phyloP scores from a whole-genome alignment of 2,888 invertebrate genomes.

The Acrobasis suavella region DNA sequence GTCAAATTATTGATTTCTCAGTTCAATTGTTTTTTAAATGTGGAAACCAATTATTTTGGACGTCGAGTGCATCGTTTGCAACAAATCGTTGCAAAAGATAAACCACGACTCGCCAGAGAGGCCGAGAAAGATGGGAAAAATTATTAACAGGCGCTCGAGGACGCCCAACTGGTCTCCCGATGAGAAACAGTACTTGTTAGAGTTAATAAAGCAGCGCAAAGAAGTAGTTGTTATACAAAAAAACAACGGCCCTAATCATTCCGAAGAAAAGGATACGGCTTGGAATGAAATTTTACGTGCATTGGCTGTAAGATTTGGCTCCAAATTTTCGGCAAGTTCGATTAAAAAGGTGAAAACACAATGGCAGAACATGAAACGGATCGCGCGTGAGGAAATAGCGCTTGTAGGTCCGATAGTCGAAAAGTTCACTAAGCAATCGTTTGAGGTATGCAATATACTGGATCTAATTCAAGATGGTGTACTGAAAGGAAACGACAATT shows the following conservation, averaged over 20 bases:
- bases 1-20: slow-evolving; percentile 30
- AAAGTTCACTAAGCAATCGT: slow-evolving; percentile 60
- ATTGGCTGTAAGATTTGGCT: slow-evolving; percentile 61
- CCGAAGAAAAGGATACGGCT: slow-evolving; percentile 72
- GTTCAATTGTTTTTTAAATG: slow-evolving; percentile 75
- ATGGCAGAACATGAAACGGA: slow-evolving; percentile 79
- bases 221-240: slow-evolving; percentile 67
- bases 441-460: slow-evolving; percentile 68
- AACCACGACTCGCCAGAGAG: slow-evolving; percentile 58
- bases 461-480: slow-evolving; percentile 65
- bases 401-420: slow-evolving; percentile 53
- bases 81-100: slow-evolving; percentile 78
- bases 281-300: slow-evolving; percentile 72
- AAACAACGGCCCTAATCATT: slow-evolving; percentile 71
- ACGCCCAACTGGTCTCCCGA: slow-evolving; percentile 76
- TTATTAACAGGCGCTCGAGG: slow-evolving; percentile 61
- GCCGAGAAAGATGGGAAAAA: slow-evolving; percentile 66
- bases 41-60: slow-evolving; percentile 75
- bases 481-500: slow-evolving; percentile 50
- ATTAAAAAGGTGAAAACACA: slow-evolving; percentile 77
- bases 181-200: slow-evolving; percentile 73
- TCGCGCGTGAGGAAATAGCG: slow-evolving; percentile 71
- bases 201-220: slow-evolving; percentile 71
- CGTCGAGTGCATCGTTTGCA: slow-evolving; percentile 79
- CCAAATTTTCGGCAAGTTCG: slow-evolving; percentile 66